Percentiles rank a stretch among this genome's conserved stretches.
Evolutionary conservation across 1,140 invertebrate species (phyloP).

Genomic region (Maniola jurtina): DNA sequence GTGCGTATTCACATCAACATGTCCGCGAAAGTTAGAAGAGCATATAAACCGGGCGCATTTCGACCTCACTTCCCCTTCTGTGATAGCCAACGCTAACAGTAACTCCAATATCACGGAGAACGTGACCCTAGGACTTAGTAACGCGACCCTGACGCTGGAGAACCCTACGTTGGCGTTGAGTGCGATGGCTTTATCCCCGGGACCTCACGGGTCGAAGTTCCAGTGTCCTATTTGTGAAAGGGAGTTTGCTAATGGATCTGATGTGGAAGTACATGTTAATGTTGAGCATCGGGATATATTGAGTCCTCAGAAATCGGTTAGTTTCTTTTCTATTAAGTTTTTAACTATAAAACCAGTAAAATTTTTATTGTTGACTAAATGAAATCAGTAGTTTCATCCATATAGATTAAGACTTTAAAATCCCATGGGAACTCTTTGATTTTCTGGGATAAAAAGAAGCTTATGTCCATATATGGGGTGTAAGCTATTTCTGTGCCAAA

Average conservation of each 20-base stretch:
- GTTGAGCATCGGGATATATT: conserved; percentile 84
- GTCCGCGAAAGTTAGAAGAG: conserved; percentile 86
- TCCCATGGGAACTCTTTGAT: too few relatives aligned
- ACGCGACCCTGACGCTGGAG: conserved; percentile 54
- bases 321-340: background rate
- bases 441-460: too few relatives aligned
- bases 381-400: too few relatives aligned
- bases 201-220: conserved; percentile 63
- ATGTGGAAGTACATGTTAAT: conserved; percentile 91
- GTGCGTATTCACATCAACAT: conserved; percentile 88
- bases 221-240: conserved; percentile 86
- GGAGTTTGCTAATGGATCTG: conserved; percentile 85
- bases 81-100: conserved; percentile 60
- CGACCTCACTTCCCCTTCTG: conserved; percentile 85
- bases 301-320: conserved; percentile 71
- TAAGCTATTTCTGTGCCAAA: too few relatives aligned
- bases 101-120: conserved; percentile 57
- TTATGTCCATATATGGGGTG: too few relatives aligned
- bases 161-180: conserved; percentile 53
- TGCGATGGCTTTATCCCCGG: conserved; percentile 67
- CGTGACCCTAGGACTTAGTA: conserved; percentile 53
- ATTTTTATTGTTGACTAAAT: too few relatives aligned
- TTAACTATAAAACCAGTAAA: background rate
- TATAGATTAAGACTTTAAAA: too few relatives aligned
- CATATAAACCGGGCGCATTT: conserved; percentile 93